Conservation (phyloP, 2,888 invertebrate genomes). For the Antheraea assamensis region DNA sequence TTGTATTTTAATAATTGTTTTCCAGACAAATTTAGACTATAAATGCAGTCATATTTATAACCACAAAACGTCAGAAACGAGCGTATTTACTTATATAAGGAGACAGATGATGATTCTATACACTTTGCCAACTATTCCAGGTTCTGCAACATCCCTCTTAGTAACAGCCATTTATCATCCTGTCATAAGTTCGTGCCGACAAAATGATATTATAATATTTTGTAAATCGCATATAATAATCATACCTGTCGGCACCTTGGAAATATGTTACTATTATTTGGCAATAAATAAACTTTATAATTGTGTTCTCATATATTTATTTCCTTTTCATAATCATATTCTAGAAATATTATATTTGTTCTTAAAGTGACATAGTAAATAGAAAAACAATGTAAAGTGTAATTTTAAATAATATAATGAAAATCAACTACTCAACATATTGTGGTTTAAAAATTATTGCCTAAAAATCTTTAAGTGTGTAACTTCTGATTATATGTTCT, state of each 20-base stretch:
- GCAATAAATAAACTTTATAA: not conserved
- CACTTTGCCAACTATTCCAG: conserved; percentile 10
- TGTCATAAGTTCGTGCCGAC: conserved; percentile 23
- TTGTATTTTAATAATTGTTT: no score
- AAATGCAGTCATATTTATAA: no score
- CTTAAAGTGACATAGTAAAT: not conserved
- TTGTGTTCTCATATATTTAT: not conserved
- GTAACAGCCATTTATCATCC: conserved; percentile 23
- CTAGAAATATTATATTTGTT: not conserved
- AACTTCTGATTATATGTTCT: no score
- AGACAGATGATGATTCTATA: not conserved
- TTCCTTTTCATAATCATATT: not conserved
- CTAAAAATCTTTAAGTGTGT: no score
- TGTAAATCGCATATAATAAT: conserved; percentile 50
- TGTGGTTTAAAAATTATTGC: no score
- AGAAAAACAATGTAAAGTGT: no score
- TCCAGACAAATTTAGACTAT: no score
- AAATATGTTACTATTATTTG: conserved; percentile 27
- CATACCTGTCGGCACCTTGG: conserved; percentile 46
- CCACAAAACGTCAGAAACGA: not conserved
- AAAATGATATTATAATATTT: conserved; percentile 43
- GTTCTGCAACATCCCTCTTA: conserved; percentile 12
- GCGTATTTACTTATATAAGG: conserved; percentile 1
- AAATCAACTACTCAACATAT: no score
- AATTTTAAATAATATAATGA: not conserved